Base-by-base conservation (phyloP, 2,888 invertebrate species). In the Pogonocherus hispidulus region DNA sequence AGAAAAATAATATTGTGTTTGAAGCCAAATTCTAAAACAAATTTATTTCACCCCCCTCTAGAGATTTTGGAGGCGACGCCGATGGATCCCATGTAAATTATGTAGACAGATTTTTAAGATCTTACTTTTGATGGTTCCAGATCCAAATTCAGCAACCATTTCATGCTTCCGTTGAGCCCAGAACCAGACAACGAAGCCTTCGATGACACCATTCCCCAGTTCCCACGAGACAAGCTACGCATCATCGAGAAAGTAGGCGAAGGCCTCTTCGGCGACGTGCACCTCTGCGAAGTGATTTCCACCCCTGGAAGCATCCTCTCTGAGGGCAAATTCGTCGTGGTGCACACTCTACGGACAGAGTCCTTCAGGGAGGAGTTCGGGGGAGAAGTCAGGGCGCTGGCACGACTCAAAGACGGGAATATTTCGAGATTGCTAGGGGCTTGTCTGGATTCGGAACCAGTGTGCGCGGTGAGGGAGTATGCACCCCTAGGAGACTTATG, bases 401-500 rank as follows among this genome's bases (percentile, higher is more conserved):
- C 91, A 46, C 89, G 90, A 79, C 87, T 94, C 70, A 86, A 88
- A 81, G 92, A 92, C 88, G 88, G 89, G 56, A 93, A 94, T 85
- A 90, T 94, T 78, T 91, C 92, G 67, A 88, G 90, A 75, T 86
- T 94, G 77, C 86, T 94, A 75, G 94, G 93, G 73, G 92, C 92
- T 77, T 93, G 92, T 84, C 88, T 92, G 70, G 87, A 89, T 67
- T 90, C 91, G 74, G 92, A 93, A 80, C 93, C 94, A 59, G 89
- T 91, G 79, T 92, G 92, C 85, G 90, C 93, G 84, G 91, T 95
- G 68, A 88, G 93, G 80, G 94, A 95, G 86, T 92, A 92, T 85
- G 88, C 90, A 84, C 91, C 91, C 81, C 89, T 91, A 80, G 94
- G 94, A 64, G 95, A 95, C 87, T 89, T 95, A 82, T 93, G 94